Evolutionary conservation across 1,140 invertebrate species (phyloP).

Genomic region (Cotesia typhae): DNA sequence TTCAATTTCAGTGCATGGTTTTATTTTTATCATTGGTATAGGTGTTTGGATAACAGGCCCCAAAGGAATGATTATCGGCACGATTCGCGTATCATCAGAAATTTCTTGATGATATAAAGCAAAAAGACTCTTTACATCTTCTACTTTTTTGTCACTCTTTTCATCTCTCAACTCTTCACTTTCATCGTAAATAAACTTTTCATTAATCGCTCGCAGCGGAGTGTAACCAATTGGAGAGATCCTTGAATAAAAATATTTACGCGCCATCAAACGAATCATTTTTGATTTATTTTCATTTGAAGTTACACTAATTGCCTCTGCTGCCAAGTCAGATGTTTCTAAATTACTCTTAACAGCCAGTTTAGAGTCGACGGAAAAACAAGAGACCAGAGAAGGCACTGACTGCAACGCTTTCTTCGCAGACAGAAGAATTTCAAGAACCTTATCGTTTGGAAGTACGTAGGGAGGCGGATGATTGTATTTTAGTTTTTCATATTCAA

Average conservation of each 20-base stretch:
- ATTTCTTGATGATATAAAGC: conserved; percentile 35
- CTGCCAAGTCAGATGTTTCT: not conserved
- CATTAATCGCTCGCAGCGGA: conserved; percentile 55
- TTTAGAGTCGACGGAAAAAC: conserved; percentile 60
- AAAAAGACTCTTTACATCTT: conserved; percentile 2
- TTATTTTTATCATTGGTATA: conserved; percentile 27
- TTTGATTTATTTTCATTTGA: conserved; percentile 41
- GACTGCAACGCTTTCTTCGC: conserved; percentile 58
- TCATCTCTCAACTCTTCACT: conserved; percentile 25
- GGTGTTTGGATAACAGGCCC: conserved; percentile 59
- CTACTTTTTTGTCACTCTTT: conserved; percentile 29
- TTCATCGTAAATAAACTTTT: conserved; percentile 51
- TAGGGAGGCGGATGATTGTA: conserved; percentile 54
- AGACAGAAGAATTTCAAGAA: conserved; percentile 51
- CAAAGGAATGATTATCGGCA: conserved; percentile 52
- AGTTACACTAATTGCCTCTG: not conserved
- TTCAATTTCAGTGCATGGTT: conserved; percentile 41
- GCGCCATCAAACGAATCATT: conserved; percentile 52
- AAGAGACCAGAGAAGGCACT: conserved; percentile 56
- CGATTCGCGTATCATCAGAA: conserved; percentile 36
- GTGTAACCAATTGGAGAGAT: conserved; percentile 48
- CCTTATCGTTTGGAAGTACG: conserved; percentile 50
- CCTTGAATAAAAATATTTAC: conserved; percentile 51
- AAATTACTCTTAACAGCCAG: conserved; percentile 51
- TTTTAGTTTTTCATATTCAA: conserved; percentile 55